Base-by-base conservation (phyloP, 1,140 invertebrate genomes). In the Cephus cinctus region DNA sequence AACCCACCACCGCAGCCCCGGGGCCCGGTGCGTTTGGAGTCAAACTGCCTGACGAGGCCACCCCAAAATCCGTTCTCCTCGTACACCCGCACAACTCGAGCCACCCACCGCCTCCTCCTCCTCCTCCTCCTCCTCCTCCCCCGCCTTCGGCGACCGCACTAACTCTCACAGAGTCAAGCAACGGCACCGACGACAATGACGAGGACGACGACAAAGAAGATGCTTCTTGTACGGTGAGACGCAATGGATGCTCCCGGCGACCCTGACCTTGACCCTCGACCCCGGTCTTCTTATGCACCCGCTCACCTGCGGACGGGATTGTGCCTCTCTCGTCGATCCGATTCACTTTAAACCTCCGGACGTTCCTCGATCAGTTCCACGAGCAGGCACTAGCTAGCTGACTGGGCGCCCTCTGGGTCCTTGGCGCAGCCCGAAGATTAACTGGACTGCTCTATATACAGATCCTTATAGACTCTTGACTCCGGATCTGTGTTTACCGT, bases 1-100 rank as follows among this genome's bases (percentile, higher is more conserved):
- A 80, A 65, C 78, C 77, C 65, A 78, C 78, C 67, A 80, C 69
- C 54, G 71, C 66, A 63, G 72, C 66, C 59, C 68, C 73, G 62
- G 71, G 69, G 57, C 69, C 72, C 67, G 67, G 53, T 64, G 63
- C 57, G 57, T 63, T 73, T 44, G 71, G 73, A 73, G 71, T 65
- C 69, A 75, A 74, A 63, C 62, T 51, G 62, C 67, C 69, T 46
- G 66, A 59, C 47, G 63, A 63, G 45, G 70, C 71, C 69, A 73
- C 73, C 62, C 67, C 71, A 74, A 71, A 56, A 49, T 70, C 64
- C 53, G 60, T 63, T 51, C 59, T 59, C 43, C 63, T 61, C 32
- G 56, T 61, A 59, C 71, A 76, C 64, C 57, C 63, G 57, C 71
- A 75, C 69, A 66, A 75, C 65, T 69, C 54, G 52, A 44, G 57